Percentiles rank a stretch among this genome's conserved stretches.
These are phyloP conservation scores for Petrocephalus microphthalmus DNA, from an alignment of 2,113 vertebrate species.

Conservation along the genomic window DNA sequence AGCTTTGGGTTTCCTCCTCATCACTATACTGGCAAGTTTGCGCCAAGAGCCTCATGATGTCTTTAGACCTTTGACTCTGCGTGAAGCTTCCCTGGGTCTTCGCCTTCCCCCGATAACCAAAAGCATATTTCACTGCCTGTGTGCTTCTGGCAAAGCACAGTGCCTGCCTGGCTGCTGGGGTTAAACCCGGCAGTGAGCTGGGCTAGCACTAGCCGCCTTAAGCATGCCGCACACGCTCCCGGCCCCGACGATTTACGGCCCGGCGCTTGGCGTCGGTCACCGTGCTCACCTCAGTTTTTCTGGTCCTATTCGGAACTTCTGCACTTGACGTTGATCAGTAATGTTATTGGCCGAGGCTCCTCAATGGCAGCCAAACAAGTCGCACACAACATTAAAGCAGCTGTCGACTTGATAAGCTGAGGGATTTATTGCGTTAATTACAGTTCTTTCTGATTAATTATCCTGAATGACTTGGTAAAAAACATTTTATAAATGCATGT, in stretches of 20 bases:
- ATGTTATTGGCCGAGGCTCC: not conserved
- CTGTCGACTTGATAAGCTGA: not conserved
- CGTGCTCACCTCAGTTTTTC: not conserved
- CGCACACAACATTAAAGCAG: not conserved
- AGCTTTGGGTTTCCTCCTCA: not conserved
- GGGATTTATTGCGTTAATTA: not conserved
- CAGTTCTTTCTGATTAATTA: conserved; percentile 1
- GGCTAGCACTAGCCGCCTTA: not conserved
- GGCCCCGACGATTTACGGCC: not conserved
- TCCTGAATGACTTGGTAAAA: not conserved
- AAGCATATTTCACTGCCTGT: not conserved
- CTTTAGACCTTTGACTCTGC: not conserved
- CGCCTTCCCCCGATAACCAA: not conserved
- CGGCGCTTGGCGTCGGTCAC: not conserved
- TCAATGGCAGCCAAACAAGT: not conserved
- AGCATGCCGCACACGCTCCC: not conserved
- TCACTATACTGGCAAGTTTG: not conserved
- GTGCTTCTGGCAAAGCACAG: not conserved
- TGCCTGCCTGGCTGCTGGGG: not conserved
- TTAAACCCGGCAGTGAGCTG: not conserved
- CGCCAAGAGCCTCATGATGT: not conserved
- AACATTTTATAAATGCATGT: not conserved
- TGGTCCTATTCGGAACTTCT: not conserved
- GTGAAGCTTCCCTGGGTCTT: not conserved
- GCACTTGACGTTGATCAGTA: not conserved